Evolutionary conservation across 1,140 invertebrate species (phyloP).

Genomic region (Drosophila hydei): DNA sequence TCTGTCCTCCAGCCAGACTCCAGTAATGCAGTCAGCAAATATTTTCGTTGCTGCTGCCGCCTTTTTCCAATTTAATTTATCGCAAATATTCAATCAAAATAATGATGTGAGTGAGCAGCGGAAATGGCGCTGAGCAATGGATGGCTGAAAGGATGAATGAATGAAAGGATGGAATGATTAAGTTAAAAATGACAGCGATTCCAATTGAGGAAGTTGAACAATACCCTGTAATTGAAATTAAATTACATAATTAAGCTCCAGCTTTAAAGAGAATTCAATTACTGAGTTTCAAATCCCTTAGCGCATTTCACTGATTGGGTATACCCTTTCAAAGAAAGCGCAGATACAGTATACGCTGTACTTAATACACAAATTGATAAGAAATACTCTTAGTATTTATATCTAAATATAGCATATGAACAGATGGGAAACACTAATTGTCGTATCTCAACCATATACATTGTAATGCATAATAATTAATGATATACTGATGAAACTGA

Average conservation of each 20-base stretch:
- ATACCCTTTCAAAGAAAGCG: too few relatives aligned
- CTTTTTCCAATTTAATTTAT: slow-evolving; percentile 81
- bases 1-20: not conserved
- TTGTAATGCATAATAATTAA: too few relatives aligned
- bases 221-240: slow-evolving; percentile 17
- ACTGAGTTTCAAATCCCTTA: too few relatives aligned
- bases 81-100: slow-evolving; percentile 83
- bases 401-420: too few relatives aligned
- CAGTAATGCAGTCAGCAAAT: slow-evolving; percentile 45
- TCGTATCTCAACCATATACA: too few relatives aligned
- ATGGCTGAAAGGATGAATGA: slow-evolving; percentile 13
- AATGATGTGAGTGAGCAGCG: slow-evolving; percentile 67
- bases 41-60: slow-evolving; percentile 40
- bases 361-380: too few relatives aligned
- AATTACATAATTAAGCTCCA: not conserved
- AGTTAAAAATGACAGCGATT: slow-evolving; percentile 3
- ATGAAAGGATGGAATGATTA: slow-evolving; percentile 14
- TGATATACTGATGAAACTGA: too few relatives aligned
- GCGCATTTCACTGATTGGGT: too few relatives aligned
- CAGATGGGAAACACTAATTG: too few relatives aligned
- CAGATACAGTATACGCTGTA: not conserved
- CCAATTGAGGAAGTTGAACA: not conserved
- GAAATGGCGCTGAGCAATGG: slow-evolving; percentile 48
- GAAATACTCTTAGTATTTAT: too few relatives aligned
- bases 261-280: too few relatives aligned